Evolutionary conservation across 2,888 invertebrate genomes (phyloP), one percentile per base, ranked within the genome.

Genomic region (Apantesis nais): DNA sequence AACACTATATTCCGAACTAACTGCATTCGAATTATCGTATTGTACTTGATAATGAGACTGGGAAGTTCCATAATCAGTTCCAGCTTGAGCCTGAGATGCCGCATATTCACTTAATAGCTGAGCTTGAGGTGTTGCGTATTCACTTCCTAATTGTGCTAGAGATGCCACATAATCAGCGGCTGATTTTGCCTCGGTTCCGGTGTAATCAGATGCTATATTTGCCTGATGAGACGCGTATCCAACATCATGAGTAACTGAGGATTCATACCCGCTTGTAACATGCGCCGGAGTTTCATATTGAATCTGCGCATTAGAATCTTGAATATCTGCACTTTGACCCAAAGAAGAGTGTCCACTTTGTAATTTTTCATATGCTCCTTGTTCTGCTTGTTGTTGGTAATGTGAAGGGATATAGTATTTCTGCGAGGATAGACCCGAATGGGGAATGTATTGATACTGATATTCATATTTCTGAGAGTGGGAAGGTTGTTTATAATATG

Each of bases 401-500:
- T 92, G 90, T 41, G 88, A 82, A 74, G 82, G 76, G 72, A 72
- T 64, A 73, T 92, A 91, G 77, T 90, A 92, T 25, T 83, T 83
- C 68, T 90, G 92, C 3, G 89, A 83, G 14, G 85, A 84, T 9
- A 83, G 75, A 41, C 84, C 78, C 0, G 88, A 79, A 70, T 90
- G 89, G 22, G 91, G 90, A 1, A 89, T 86, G 68, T 93, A 90
- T 69, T 90, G 89, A 73, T 93, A 93, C 52, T 86, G 89, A 66
- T 93, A 92, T 72, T 93, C 90, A 71, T 92, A 92, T 66, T 88
- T 89, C 55, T 89, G 91, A 37, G 92, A 88, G 60, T 90, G 85
- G 34, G 85, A 76, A 19, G 90, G 90, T 68, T 89, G 89, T 68
- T 89, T 90, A 39, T 92, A 92, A 9, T 88, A 71, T 19, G 90